Evolutionary conservation across 1,140 invertebrate species (phyloP), one percentile per base, ranked within the genome.

Genomic region (Oppia nitens): DNA sequence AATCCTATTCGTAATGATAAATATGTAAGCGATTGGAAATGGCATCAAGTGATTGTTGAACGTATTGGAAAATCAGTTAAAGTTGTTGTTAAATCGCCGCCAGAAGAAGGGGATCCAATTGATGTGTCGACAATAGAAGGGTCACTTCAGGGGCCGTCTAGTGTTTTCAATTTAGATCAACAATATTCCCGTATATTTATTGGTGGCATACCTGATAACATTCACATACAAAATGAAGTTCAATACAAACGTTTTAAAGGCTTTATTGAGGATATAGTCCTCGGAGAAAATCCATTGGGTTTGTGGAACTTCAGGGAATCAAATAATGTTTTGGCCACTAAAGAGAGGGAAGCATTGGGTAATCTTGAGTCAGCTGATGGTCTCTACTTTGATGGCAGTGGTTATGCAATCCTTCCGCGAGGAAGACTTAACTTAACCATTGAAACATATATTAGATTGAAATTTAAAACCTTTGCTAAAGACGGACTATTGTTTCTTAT

Each of bases 251-350:
- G 80, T 0, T 98, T 92, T 69, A 80, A 83, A 51, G 95, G 95
- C 2, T 78, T 83, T 64, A 85, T 98, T 60, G 92, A 97, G 68
- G 87, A 91, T 54, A 70, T 98, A 0, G 78, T 81, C 53, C 84
- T 97, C 63, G 91, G 91, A 20, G 86, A 90, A 28, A 82, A 81
- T 14, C 83, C 82, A 2, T 79, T 97, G 17, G 92, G 92, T 0
- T 75, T 98, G 17, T 98, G 93, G 93, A 97, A 98, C 73, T 94
- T 94, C 66, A 74, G 81, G 6, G 59, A 70, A 32, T 81, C 84
- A 47, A 82, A 79, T 40, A 86, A 88, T 55, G 73, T 80, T 50
- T 73, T 81, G 62, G 84, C 82, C 6, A 83, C 85, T 0, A 67
- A 72, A 14, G 82, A 85, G 67, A 82, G 85, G 52, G 79, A 84